These are phyloP conservation scores for Strix occidentalis DNA, from an alignment of 2,797 vertebrate species.

Conservation along the genomic window DNA sequence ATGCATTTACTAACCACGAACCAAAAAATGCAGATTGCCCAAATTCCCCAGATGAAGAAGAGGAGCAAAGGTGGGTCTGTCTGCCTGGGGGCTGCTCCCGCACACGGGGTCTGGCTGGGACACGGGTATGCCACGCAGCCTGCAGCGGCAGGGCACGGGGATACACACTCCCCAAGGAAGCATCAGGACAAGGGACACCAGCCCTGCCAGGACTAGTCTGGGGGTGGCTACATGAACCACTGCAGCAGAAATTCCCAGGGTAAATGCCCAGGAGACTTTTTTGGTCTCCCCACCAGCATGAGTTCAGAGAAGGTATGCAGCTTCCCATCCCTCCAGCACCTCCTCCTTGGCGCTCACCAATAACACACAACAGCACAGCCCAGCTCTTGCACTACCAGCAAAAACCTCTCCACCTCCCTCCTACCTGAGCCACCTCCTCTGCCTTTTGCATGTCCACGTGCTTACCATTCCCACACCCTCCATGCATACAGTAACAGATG, in stretches of 20 bases:
- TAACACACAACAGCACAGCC: neutral
- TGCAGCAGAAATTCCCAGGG: neutral
- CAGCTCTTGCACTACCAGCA: neutral
- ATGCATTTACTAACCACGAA: neutral
- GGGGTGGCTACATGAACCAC: neutral
- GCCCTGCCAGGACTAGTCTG: neutral
- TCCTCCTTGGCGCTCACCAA: neutral
- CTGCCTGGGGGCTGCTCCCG: rapidly evolving
- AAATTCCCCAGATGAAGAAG: neutral
- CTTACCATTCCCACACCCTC: neutral
- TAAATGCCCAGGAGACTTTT: neutral
- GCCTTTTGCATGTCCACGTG: neutral
- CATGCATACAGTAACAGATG: rapidly evolving
- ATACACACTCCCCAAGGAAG: too few species aligned
- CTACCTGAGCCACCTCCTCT: neutral
- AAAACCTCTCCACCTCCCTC: neutral
- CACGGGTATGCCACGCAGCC: rapidly evolving
- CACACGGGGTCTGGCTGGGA: rapidly evolving
- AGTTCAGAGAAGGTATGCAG: neutral
- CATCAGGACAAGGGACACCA: neutral
- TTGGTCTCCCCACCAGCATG: neutral
- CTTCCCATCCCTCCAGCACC: neutral
- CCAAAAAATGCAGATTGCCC: neutral
- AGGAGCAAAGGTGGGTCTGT: neutral
- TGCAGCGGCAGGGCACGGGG: rapidly evolving